Base-by-base conservation (phyloP, 1,140 invertebrate species). In the Mactra quadrangularis region DNA sequence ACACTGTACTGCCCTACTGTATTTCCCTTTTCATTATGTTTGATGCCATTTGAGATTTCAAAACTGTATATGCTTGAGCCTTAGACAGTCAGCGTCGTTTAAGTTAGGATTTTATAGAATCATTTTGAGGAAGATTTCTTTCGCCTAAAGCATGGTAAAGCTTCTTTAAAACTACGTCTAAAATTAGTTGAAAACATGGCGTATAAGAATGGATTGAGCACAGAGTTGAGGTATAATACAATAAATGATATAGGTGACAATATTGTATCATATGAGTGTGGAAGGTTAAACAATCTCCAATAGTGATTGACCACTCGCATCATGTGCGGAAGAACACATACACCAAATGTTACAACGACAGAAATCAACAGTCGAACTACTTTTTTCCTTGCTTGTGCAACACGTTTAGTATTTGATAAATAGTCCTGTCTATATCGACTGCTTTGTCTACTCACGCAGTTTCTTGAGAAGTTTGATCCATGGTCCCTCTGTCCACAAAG, bases 261-360 rank as follows among this genome's bases (percentile, higher is more conserved):
- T 0, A 97, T 93, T 19, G 95, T 95, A 89, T 95, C 96, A 88
- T 96, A 95, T 86, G 95, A 94, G 60, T 94, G 95, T 35, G 94
- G 94, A 55, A 71, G 29, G 0, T 62, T 25, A 53, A 82, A 53
- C 1, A 89, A 31, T 15, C 83, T 19, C 90, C 89, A 92, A 62
- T 87, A 89, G 47, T 96, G 95, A 95, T 96, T 96, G 93, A 97
- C 95, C 89, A 97, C 96, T 15, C 96, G 94, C 0, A 96, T 95
- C 93, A 97, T 97, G 92, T 96, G 96, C 0, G 97, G 97, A 29
- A 97, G 92, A 91, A 97, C 97, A 93, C 96, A 97, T 15, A 97
- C 84, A 2, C 96, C 96, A 91, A 98, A 98, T 60, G 96, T 96
- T 47, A 96, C 92, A 9, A 97, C 96, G 15, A 97, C 96, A 4